Evolutionary conservation across 2,797 vertebrate species (phyloP), one percentile per base, ranked within the genome.

Genomic region (Oceanodroma leucorhoa): DNA sequence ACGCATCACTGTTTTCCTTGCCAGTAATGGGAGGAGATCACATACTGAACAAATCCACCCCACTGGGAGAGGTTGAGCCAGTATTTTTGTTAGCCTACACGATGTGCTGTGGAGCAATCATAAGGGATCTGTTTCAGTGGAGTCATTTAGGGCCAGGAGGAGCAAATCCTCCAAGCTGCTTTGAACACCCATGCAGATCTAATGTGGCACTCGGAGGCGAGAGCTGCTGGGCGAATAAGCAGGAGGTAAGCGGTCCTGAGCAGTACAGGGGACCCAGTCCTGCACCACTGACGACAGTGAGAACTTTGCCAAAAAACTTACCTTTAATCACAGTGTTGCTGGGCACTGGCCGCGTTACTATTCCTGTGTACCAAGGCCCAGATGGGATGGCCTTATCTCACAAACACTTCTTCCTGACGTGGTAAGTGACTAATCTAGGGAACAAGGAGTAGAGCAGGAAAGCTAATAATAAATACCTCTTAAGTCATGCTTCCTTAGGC

Each of bases 11-110:
- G 46, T 40, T 87, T 48, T 61, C 40, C 80, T 71, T 77, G 71
- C 87, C 94, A 91, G 89, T 54, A 45, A 6, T 53, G 90, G 77
- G 58, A 95, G 92, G 72, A 95, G 90, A 88, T 93, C 83, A 36
- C 72, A 51, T 5, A 7, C 55, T 30, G 90, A 88, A 82, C 70
- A 92, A 85, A 73, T 67, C 70, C 77, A 83, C 36, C 65, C 89
- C 29, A 7, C 67, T 66, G 48, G 18, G 13, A 83, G 70, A 80
- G 32, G 34, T 7, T 85, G 82, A 93, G 58, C 60, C 32, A 20
- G 58, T 76, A 40, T 85, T 91, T 91, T 61, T 30, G 22, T 76
- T 62, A 78, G 61, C 72, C 67, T 48, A 3, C 50, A 21, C 72
- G 29, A 26, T 1, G 50, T 51, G 73, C 73, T 32, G 53, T 29